Base-by-base conservation (phyloP, 2,113 vertebrate genomes). In the Microcebus ravelobensis region DNA sequence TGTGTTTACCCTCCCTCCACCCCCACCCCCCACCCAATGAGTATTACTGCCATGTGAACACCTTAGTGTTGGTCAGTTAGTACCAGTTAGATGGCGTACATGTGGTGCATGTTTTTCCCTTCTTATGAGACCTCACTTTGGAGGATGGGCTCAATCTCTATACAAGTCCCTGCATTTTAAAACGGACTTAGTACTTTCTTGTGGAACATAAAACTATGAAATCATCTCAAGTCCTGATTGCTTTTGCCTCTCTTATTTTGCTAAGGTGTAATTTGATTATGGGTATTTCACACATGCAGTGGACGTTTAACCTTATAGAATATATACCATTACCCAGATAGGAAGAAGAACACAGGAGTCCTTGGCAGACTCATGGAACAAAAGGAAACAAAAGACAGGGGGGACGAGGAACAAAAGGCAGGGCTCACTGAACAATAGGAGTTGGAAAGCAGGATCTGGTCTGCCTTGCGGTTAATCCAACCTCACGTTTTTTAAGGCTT, bases 401-500 rank as follows among this genome's bases (percentile, higher is more conserved):
- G 68, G 82, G 3, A 91, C 21, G 74, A 79, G 45, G 21, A 93
- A 91, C 55, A 57, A 57, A 57, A 87, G 39, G 17, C 31, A 94
- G 8, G 34, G 15, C 15, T 95, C 77, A 86, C 1, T 55, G 15
- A 94, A 90, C n/a, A 88, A 79, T 0, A 84, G 13, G 10, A 79
- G 8, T 48, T 55, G 52, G 4, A 80, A 92, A 65, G 42, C 76
- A 97, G 42, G 20, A 95, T 68, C 29, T 86, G 3, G 36, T 65
- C 31, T 79, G 92, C 23, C 2, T 52, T 81, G 34, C 57, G 76
- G 12, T 13, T 79, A 59, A 23, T 76, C 59, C 77, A 74, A 17
- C 74, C 67, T 70, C 31, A 91, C 18, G 76, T 29, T 85, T 85
- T 88, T 96, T 65, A 95, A 93, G 52, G 50, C 2, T 67, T 93